These are phyloP conservation scores for Accipiter virgatus DNA, from an alignment of 2,113 vertebrate genomes.

Conservation along the genomic window DNA sequence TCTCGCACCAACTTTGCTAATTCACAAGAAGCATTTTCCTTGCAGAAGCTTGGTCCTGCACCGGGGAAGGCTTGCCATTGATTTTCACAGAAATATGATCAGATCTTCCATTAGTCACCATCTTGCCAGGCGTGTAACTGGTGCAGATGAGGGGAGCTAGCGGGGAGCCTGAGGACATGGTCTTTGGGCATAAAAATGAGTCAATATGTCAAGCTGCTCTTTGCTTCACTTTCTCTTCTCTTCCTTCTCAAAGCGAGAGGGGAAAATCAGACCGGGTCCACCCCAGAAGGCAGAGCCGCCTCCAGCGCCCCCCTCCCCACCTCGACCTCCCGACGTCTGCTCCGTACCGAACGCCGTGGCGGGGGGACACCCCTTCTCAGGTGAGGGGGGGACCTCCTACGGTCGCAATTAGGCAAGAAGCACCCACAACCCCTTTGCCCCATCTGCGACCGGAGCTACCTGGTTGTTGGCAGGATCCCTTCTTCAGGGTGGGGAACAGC, in stretches of 20 bases:
- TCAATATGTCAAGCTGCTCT: background rate
- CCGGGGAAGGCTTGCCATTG: background rate
- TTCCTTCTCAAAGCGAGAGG: background rate
- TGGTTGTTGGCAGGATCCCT: background rate
- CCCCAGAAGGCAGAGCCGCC: fast-evolving
- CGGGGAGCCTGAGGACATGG: background rate
- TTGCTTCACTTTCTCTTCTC: background rate
- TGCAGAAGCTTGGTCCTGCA: background rate
- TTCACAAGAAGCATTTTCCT: background rate
- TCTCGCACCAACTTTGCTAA: background rate
- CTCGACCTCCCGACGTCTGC: background rate
- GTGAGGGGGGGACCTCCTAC: background rate
- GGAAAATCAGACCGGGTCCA: fast-evolving
- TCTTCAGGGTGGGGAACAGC: background rate
- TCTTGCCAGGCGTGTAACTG: background rate
- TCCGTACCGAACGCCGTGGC: fast-evolving
- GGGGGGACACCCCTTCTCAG: background rate
- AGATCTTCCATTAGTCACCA: background rate
- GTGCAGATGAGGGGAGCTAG: background rate
- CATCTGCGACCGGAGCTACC: background rate
- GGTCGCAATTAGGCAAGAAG: background rate
- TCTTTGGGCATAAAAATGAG: background rate
- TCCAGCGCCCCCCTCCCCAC: background rate
- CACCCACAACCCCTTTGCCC: background rate
- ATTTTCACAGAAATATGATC: background rate